Conservation (phyloP, 1,140 invertebrate genomes). For the Tetraneura akinire region DNA sequence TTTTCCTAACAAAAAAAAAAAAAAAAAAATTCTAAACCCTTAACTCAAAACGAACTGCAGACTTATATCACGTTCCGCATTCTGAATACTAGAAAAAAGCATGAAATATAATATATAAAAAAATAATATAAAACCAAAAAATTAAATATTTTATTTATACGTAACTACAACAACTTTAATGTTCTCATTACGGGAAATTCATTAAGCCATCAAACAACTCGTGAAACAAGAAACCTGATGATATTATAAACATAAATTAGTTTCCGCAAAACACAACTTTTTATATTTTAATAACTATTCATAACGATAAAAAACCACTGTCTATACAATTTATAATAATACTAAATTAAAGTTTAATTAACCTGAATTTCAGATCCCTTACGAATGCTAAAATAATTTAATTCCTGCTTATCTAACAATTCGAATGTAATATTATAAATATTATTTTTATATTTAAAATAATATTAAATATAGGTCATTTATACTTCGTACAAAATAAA, state of each 20-base stretch:
- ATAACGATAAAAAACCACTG: background rate
- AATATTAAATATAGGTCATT: too few relatives aligned
- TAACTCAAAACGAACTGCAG: background rate
- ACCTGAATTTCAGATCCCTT: too few relatives aligned
- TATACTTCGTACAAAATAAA: too few relatives aligned
- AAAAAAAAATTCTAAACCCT: background rate
- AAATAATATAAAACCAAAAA: background rate
- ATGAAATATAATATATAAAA: background rate
- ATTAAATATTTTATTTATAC: too few relatives aligned
- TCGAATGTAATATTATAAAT: too few relatives aligned
- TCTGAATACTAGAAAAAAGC: background rate
- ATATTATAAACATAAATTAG: background rate
- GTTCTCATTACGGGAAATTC: background rate
- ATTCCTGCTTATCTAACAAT: too few relatives aligned
- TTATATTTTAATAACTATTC: background rate
- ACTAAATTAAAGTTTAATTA: too few relatives aligned
- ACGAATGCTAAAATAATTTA: too few relatives aligned
- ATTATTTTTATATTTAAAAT: too few relatives aligned
- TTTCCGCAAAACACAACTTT: background rate
- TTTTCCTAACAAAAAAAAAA: background rate
- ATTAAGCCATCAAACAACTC: background rate
- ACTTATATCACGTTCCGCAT: background rate
- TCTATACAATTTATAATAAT: too few relatives aligned
- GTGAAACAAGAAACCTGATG: background rate
- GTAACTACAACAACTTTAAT: background rate